These are phyloP conservation scores for Parazoanthus atlanticus DNA, from an alignment of 92 coral and sea anemone genomes.

Conservation along the genomic window DNA sequence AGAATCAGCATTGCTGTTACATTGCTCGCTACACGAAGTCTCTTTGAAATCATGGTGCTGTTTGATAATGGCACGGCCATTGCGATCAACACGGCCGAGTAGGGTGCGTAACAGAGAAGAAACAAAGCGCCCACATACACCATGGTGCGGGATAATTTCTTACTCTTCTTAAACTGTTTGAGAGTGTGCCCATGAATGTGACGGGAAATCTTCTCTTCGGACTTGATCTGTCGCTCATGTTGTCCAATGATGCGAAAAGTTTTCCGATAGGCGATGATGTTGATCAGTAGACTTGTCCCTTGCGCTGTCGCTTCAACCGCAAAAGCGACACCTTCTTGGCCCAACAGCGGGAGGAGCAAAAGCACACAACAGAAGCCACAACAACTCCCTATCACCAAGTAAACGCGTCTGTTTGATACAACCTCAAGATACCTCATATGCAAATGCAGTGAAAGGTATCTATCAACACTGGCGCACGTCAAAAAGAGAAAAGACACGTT, in stretches of 20 bases:
- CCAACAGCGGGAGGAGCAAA: not conserved
- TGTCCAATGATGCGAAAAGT: conserved; percentile 37
- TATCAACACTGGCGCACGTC: conserved; percentile 41
- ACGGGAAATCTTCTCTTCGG: conserved; percentile 30
- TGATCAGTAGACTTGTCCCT: conserved; percentile 28
- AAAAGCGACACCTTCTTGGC: conserved; percentile 16
- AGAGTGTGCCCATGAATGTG: conserved; percentile 29
- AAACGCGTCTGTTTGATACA: conserved; percentile 28
- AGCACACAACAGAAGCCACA: conserved; percentile 9
- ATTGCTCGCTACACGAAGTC: conserved; percentile 30
- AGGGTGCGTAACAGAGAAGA: conserved; percentile 38
- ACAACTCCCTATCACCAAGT: conserved; percentile 5
- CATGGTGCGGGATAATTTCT: conserved; percentile 35
- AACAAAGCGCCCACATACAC: conserved; percentile 23
- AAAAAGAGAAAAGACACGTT: conserved; percentile 34
- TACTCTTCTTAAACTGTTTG: conserved; percentile 32
- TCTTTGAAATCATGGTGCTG: conserved; percentile 37
- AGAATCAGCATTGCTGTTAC: conserved; percentile 35
- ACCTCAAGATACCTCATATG: conserved; percentile 30
- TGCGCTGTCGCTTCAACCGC: conserved; percentile 33
- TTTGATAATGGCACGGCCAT: conserved; percentile 36
- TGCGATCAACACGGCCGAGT: conserved; percentile 23
- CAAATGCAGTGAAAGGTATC: conserved; percentile 21
- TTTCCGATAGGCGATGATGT: conserved; percentile 30
- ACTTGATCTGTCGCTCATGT: conserved; percentile 36